These are phyloP conservation scores for Acanthococcus lagerstroemiae DNA, from an alignment of 2,888 invertebrate species.

Conservation along the genomic window DNA sequence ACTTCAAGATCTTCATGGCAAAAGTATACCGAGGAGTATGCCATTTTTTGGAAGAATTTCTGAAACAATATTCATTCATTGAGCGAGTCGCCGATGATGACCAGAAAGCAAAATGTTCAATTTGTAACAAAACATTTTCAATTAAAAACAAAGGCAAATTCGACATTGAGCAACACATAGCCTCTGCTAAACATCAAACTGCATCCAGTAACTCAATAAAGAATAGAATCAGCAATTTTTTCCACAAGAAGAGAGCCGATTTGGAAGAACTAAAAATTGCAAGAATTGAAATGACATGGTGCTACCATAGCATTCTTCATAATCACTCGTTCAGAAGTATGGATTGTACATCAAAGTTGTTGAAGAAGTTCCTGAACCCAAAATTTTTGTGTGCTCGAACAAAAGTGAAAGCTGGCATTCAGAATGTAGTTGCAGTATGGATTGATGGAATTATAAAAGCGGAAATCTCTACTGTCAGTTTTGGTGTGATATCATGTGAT, in stretches of 20 bases:
- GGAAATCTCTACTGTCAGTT: neutral
- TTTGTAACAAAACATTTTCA: neutral
- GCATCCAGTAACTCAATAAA: neutral
- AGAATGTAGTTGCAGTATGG: slow-evolving; percentile 37
- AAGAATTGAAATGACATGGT: slow-evolving; percentile 24
- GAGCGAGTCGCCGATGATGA: neutral
- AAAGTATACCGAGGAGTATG: no score
- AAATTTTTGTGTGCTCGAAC: slow-evolving; percentile 12
- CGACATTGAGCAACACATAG: neutral
- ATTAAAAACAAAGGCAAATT: neutral
- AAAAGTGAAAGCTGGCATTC: slow-evolving; percentile 36
- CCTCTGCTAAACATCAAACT: neutral
- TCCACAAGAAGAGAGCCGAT: neutral
- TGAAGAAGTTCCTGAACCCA: slow-evolving; percentile 12
- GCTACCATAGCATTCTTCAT: slow-evolving; percentile 26
- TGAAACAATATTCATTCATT: neutral
- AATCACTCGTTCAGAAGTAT: slow-evolving; percentile 15
- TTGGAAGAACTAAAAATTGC: slow-evolving; percentile 7
- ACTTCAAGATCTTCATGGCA: no score
- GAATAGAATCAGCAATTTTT: neutral
- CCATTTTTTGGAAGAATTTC: no score
- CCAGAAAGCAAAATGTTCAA: neutral
- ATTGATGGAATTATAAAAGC: slow-evolving; percentile 30
- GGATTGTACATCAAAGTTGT: slow-evolving; percentile 26
- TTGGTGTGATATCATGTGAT: slow-evolving; percentile 8